Evolutionary conservation across 64 coral and sea anemone genomes (phyloP), one percentile per base, ranked within the genome.

Genomic region (Porites australiensis): DNA sequence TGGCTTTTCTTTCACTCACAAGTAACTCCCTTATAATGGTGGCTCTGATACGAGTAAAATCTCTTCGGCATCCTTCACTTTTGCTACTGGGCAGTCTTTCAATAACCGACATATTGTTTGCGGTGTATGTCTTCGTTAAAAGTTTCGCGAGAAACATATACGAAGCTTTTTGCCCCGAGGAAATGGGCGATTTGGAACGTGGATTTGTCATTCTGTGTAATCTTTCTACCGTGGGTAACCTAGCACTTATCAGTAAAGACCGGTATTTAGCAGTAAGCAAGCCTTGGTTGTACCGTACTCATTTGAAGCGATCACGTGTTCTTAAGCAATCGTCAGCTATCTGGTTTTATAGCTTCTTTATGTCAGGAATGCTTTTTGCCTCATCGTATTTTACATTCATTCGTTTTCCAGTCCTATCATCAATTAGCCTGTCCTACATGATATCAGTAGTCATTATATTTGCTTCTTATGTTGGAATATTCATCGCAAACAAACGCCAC

Each of bases 401-500:
- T 71, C 2, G 22, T 22, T 11, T 71, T 12, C 20, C 10, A 9
- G 7, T 23, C 23, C 18, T 37, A 22, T 7, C 43, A 8, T 6
- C 68, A 3, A 12, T 8, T 2, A 1, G 19, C 43, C 43, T 71
- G 2, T 27, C 43, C 3, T 71, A 71, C 43, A 23, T 71, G 12
- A 27, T 44, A 12, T 71, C 20, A 8, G 10, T 44, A 6, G 9
- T 12, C 54, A 12, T 71, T 71, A 10, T 71, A 2, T 12, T 71
- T 37, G 3, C 27, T 22, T 71, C 66, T 70, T 77, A 77, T 77
- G 49, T 53, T 77, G 74, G 74, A 18, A 77, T 77, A 54, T n/a
- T 77, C 11, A 19, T 77, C 16, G 49, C 48, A 50, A 77, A 21
- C 13, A 51, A 8, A 21, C 47, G 48, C 48, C 49, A 77, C 74